phyloP scores from a whole-genome alignment of 2,113 vertebrate species.

The Orientallactaga bullata region DNA sequence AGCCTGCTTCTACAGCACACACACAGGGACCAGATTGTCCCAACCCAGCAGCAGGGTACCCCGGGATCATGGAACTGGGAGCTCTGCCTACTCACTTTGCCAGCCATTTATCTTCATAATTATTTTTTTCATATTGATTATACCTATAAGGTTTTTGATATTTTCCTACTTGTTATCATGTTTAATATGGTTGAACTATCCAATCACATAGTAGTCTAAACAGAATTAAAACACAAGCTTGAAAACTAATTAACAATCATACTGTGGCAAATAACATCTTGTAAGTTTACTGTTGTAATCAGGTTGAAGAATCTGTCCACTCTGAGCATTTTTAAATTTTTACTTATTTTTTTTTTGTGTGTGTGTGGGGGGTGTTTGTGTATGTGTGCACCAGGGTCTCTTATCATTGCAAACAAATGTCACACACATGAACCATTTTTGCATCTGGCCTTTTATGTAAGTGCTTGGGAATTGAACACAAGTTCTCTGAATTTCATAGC shows the following conservation, averaged over 20 bases:
- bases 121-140: constrained; percentile 9
- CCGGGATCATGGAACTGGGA: no score
- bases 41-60: no score
- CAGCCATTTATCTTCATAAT: neutral
- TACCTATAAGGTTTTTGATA: neutral
- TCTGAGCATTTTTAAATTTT: neutral
- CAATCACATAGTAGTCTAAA: neutral
- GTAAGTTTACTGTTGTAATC: neutral
- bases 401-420: no score
- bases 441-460: no score
- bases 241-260: neutral
- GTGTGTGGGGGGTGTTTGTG: neutral
- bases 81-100: no score
- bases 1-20: no score
- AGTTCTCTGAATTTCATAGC: no score
- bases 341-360: no score
- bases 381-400: no score
- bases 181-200: constrained; percentile 11
- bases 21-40: no score
- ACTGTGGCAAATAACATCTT: neutral
- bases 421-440: no score
- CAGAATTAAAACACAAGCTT: neutral
- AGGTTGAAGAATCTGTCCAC: neutral
- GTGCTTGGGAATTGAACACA: neutral
- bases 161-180: neutral